Base-by-base conservation (phyloP, 2,888 invertebrate genomes). In the Serripes groenlandicus region DNA sequence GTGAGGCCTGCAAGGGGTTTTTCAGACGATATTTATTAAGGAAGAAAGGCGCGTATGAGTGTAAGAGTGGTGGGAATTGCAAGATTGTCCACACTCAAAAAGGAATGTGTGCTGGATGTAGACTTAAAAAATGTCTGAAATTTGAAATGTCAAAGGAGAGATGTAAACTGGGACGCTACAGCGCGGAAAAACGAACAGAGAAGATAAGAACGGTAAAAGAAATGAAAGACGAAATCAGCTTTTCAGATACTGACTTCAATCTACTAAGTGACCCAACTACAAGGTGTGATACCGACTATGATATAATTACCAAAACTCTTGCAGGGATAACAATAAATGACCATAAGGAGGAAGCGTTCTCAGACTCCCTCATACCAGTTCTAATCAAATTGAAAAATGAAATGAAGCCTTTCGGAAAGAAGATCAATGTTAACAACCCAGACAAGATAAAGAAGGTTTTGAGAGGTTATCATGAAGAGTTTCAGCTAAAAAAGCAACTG, bases 1-100 rank as follows among this genome's bases (percentile, higher is more conserved):
- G 86, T 60, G 86, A 86, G 66, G 86, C 86, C 1, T 86, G 86
- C 54, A 86, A 86, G 68, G 86, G 81, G 18, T 86, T 86, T 42
- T 86, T 86, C 34, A 64, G 86, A 37, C 35, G 86, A 28, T 86
- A 83, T 54, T 54, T 83, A n/a, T 70, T 74, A 15, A 70, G 81
- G 32, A 81, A 78, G 32, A 81, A 76, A 37, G 75, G 75, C n/a
- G 74, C 76, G 1, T 83, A 78, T 35, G 81, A 86, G 26, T 86
- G 86, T 60, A 75, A 52, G 11, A 86, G 76, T 64, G 71, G 60
- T 15, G 81, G 81, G 3, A 56, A 66, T 4, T 86, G 86, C 72
- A 74, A 70, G 30, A 70, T 86, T 11, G 73, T 68, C 11, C 75
- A 77, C 23, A 75, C 62, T 26, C 76, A 74, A 49, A 58, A 81